Percentiles rank a stretch among this genome's conserved stretches.
Conservation (phyloP, 2,797 vertebrate species). For the Apogon talboti region DNA sequence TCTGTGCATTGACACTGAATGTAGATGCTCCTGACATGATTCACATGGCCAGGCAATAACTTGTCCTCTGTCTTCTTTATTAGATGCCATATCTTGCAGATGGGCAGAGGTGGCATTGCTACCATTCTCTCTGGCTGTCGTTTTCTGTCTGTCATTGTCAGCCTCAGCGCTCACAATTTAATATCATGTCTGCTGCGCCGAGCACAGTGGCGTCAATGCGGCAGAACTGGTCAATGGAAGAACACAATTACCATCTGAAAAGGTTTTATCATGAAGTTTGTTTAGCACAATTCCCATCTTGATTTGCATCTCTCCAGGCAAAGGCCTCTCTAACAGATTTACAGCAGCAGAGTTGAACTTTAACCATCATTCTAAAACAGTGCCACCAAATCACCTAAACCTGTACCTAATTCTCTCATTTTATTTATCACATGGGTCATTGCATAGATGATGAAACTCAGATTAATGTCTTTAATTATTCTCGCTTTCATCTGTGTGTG, state of each 20-base stretch:
- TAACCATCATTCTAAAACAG: conserved; percentile 20
- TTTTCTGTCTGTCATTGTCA: conserved; percentile 40
- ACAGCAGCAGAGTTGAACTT: conserved; percentile 25
- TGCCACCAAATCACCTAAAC: conserved; percentile 45
- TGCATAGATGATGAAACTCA: conserved; percentile 71
- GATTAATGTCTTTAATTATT: conserved; percentile 78
- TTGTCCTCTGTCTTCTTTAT: conserved; percentile 49
- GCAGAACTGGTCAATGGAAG: conserved; percentile 59
- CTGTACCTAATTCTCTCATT: conserved; percentile 61
- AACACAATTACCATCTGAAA: conserved; percentile 52
- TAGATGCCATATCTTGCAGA: conserved; percentile 53
- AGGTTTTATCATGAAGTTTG: conserved; percentile 57
- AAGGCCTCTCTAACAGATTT: conserved; percentile 23
- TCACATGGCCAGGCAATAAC: conserved; percentile 50
- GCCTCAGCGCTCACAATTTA: conserved; percentile 51
- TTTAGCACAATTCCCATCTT: conserved; percentile 36
- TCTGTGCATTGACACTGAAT: conserved; percentile 15
- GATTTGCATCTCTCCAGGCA: conserved; percentile 23
- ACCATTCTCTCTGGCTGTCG: background rate
- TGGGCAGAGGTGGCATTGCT: conserved; percentile 29
- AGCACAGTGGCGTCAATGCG: conserved; percentile 59
- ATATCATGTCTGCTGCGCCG: conserved; percentile 63
- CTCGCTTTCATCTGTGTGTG: conserved; percentile 51
- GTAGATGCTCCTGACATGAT: conserved; percentile 52
- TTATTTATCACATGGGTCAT: conserved; percentile 72